Base-by-base conservation (phyloP, 2,888 invertebrate genomes). In the Acleris holmiana region DNA sequence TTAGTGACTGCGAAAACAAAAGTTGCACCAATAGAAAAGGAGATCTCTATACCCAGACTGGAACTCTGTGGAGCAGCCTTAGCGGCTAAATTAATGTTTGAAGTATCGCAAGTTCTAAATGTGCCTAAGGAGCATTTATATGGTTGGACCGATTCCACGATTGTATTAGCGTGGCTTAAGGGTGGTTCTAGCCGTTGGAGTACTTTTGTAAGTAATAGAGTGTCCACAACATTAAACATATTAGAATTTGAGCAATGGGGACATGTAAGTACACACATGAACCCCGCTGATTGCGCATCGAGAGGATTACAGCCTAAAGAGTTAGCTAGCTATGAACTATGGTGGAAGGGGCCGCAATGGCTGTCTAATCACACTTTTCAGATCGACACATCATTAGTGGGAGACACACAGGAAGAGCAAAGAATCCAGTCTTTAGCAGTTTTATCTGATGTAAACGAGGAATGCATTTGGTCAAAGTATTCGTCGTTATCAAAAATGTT, bases 201-300 rank as follows among this genome's bases (percentile, higher is more conserved):
- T 8, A 25, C 25, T 8, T 25, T 25, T 25, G 25, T 25, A 25
- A 25, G 25, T 25, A 25, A 25, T 25, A 25, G 25, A 25, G 25
- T 8, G 8, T 25, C 7, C 5, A 25, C 6, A 25, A 25, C 7
- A 6, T 25, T 48, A 21, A 48, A 13, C 5, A 21, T 46, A 1
- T 18, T 46, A 17, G 46, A 46, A 3, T 21, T 19, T n/a, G 13
- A 25, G 17, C 59, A 67, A 49, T 67, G 65, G 67, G 15, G 17
- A n/a, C 51, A 65, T 44, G 56, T 66, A 21, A 2, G 35, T 17
- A 48, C 61, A 4, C 25, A 57, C 0, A 25, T 5, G 7, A 67
- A 67, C n/a, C 66, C 69, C 4, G 57, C 66, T 0, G 61, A 66
- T 41, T 25, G 25, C 25, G 25, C 25, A 25, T 25, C 25, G 8